Percentiles rank a stretch among this genome's conserved stretches.
These are phyloP conservation scores for Cercocebus atys DNA, from an alignment of 2,113 vertebrate genomes.

Conservation along the genomic window DNA sequence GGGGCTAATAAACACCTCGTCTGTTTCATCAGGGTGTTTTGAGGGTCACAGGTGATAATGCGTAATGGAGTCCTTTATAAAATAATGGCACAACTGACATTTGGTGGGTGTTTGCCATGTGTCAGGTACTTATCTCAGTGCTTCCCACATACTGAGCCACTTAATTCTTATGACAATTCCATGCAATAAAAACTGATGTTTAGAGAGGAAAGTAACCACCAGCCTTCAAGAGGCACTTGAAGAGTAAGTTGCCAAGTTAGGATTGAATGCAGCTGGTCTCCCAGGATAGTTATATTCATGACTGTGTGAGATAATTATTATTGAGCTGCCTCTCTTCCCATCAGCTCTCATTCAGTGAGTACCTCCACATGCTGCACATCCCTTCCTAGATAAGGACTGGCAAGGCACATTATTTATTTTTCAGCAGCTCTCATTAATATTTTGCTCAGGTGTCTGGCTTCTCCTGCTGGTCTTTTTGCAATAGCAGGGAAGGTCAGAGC, in stretches of 20 bases:
- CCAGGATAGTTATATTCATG: neutral
- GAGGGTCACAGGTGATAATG: neutral
- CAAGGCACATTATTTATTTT: neutral
- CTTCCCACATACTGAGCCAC: neutral
- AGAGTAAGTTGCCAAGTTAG: neutral
- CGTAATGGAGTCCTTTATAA: neutral
- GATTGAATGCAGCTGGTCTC: neutral
- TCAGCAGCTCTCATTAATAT: neutral
- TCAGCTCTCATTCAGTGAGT: neutral
- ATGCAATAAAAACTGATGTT: neutral
- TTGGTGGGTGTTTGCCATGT: neutral
- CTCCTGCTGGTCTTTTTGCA: neutral
- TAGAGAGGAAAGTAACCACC: neutral
- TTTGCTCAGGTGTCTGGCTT: slow-evolving; percentile 45
- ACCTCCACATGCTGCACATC: no score
- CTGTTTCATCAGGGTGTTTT: neutral
- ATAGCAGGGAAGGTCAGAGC: neutral
- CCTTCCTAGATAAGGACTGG: neutral
- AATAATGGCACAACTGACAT: neutral
- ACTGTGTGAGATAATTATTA: no score
- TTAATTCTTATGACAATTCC: neutral
- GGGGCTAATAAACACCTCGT: neutral
- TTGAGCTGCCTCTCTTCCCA: neutral
- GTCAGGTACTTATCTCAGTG: neutral
- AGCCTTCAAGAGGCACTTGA: neutral